Evolutionary conservation across 2,113 vertebrate genomes (phyloP), one percentile per base, ranked within the genome.

Genomic region (Serinus canaria): DNA sequence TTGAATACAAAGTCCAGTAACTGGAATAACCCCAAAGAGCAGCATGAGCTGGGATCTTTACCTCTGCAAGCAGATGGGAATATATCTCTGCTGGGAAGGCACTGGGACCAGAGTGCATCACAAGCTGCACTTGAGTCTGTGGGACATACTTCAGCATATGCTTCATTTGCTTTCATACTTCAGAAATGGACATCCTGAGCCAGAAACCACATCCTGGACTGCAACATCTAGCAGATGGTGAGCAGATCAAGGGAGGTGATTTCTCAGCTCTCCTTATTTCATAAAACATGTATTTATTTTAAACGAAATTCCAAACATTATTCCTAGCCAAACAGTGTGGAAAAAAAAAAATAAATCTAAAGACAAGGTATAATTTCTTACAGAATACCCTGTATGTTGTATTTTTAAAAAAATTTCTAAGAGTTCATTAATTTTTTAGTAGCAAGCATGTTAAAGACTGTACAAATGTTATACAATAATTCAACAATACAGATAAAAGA

Each of bases 381-480:
- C 11, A 79, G 59, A 88, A 89, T 83, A 83, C 7, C 13, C 27
- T 39, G 5, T 44, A 84, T 35, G 6, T 5, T 47, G 6, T 77
- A 75, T 81, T 87, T 88, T 87, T 88, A n/a, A 67, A 94, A 56
- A 96, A 87, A 79, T 91, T 93, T 73, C 63, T 58, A 79, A 55
- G 56, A 55, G 4, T 37, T 82, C 43, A 63, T 63, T 87, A 27
- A 52, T 78, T 80, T 89, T 77, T 78, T 41, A 67, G 63, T 68
- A 92, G 33, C 52, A 10, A 82, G 7, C 24, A 63, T 72, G 35
- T 75, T 78, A 95, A 88, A 53, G 63, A 72, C 27, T 63, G 14
- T 41, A 73, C 27, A 84, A 68, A 74, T 80, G 25, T 53, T 75
- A 58, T 7, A 4, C 17, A 84, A 21, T 80, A 50, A 68, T 88